Evolutionary conservation across 1,140 invertebrate genomes (phyloP), one percentile per base, ranked within the genome.

Genomic region (Lepidotrigona ventralis): DNA sequence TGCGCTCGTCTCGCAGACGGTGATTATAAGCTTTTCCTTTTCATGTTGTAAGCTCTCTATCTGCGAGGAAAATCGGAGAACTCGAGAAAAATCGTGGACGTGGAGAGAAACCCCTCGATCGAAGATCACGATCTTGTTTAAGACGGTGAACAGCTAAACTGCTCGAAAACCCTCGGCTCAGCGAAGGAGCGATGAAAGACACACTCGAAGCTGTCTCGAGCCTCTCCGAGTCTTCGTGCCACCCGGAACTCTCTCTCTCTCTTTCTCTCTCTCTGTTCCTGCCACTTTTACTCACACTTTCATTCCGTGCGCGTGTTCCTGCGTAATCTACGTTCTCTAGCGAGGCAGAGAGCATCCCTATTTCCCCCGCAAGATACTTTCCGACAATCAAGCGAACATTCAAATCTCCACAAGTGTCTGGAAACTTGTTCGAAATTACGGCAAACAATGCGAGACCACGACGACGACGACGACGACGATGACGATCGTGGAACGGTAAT

Each of bases 141-240:
- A 70, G 39, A n/a, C 51, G 51, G 21, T 46, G 46, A n/a, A 53
- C 71, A 46, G 60, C 17, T 66, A 54, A 75, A 66, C 71, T 56
- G 26, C 79, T 81, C 51, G 71, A 75, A 81, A 79, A 23, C 51
- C 5, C 79, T 74, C 33, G 60, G 68, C 58, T 53, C 72, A 11
- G 14, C 23, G 63, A 56, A 46, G 53, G 33, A 56, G 64, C 71
- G n/a, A 39, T 29, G 51, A 81, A 51, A 76, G 72, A 69, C 80
- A 75, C 63, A 23, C 72, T 81, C 72, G 80, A 74, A 39, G 17
- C 39, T 53, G 63, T n/a, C 63, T 75, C 39, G 70, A 80, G 69
- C 51, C n/a, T 58, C 1, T 33, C 33, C n/a, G 66, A 39, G 39
- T 39, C 33, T n/a, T 68, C 21, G 33, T 33, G 33, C 33, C 33